Percentiles rank a stretch among this genome's conserved stretches.
These are phyloP conservation scores for Gryllus longicercus DNA, from an alignment of 2,888 invertebrate species.

Conservation along the genomic window DNA sequence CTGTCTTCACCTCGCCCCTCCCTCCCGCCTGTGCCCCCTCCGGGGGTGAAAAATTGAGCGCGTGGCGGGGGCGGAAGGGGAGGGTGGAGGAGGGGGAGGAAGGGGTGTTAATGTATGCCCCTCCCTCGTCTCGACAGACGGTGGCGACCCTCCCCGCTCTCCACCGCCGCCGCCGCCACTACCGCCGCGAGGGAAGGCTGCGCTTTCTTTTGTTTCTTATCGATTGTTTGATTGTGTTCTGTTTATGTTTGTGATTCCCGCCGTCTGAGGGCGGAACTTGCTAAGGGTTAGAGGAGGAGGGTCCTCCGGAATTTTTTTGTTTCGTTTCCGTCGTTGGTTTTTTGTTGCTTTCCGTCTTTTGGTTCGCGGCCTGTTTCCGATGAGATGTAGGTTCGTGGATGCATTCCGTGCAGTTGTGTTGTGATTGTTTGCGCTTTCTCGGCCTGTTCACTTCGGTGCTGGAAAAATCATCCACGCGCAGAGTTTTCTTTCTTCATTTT, in stretches of 20 bases:
- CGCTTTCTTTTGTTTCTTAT: constrained; percentile 17
- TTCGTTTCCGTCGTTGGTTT: background rate
- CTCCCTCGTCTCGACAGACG: background rate
- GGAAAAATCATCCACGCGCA: no score
- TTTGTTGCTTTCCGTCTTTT: background rate
- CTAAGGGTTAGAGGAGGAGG: background rate
- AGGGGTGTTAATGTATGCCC: constrained; percentile 5
- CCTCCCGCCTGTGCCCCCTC: background rate
- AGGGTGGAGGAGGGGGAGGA: background rate
- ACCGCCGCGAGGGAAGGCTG: background rate
- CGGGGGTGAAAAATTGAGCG: constrained; percentile 3
- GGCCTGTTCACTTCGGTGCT: no score
- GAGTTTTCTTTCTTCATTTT: no score
- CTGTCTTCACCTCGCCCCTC: background rate
- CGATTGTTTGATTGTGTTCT: constrained; percentile 17
- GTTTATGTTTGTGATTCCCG: constrained; percentile 6
- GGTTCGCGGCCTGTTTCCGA: no score
- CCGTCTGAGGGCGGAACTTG: constrained; percentile 1
- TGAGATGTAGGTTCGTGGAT: no score
- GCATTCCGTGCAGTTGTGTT: no score
- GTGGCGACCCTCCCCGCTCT: background rate
- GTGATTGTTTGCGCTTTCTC: no score
- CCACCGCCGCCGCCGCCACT: background rate
- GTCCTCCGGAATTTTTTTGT: background rate
- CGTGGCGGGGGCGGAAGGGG: background rate